phyloP scores from a whole-genome alignment of 1,140 invertebrate species.

The Pogonognathellus flavescens region DNA sequence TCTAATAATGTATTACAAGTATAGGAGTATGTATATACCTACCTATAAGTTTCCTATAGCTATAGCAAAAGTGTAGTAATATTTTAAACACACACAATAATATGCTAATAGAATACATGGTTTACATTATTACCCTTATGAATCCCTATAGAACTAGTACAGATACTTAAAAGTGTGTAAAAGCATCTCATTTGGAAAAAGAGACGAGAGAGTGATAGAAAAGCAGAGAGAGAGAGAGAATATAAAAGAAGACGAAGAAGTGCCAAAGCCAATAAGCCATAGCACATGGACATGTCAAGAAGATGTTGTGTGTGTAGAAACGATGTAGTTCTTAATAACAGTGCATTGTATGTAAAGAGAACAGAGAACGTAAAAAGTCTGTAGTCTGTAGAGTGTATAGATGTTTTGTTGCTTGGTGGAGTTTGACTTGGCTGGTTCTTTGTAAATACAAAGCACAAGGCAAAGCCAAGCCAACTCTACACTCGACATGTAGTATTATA shows the following conservation, averaged over 20 bases:
- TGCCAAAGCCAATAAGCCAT: constrained; percentile 42
- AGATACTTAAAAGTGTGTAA: too few relatives aligned
- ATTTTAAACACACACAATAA: too few relatives aligned
- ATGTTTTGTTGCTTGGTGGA: too few relatives aligned
- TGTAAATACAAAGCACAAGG: too few relatives aligned
- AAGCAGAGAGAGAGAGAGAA: background rate
- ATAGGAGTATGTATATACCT: too few relatives aligned
- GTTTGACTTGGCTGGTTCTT: constrained; percentile 13
- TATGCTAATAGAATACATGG: too few relatives aligned
- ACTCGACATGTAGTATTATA: constrained; percentile 24
- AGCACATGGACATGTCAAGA: constrained; percentile 21
- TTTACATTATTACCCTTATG: too few relatives aligned
- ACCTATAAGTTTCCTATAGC: too few relatives aligned
- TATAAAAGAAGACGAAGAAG: background rate
- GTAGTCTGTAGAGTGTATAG: background rate
- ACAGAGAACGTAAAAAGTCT: constrained; percentile 10
- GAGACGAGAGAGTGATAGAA: too few relatives aligned
- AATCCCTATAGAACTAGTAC: too few relatives aligned
- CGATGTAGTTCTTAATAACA: constrained; percentile 17
- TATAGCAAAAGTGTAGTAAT: too few relatives aligned
- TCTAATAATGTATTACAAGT: background rate
- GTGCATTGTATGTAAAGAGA: background rate
- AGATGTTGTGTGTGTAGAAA: background rate
- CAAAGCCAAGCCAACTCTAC: background rate
- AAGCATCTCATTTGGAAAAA: too few relatives aligned